Evolutionary conservation across 2,888 invertebrate species (phyloP), one percentile per base, ranked within the genome.

Genomic region (Pteria penguin): DNA sequence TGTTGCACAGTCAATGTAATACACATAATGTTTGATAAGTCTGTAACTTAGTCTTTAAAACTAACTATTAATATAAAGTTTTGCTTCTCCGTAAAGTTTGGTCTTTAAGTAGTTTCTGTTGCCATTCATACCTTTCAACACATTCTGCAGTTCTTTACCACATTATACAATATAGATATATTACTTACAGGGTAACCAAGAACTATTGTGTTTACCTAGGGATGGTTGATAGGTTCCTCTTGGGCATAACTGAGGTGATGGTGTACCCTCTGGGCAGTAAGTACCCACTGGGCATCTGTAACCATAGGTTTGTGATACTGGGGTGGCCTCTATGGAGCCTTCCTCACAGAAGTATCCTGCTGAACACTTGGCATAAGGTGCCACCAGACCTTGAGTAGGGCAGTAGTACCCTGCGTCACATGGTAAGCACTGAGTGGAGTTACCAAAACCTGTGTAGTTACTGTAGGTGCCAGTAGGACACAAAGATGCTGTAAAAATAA

Each of bases 401-500:
- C 91, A 91, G 81, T 89, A 89, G 31, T 78, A 83, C 2, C 91
- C 90, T 4, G 90, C 83, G 45, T 86, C 87, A 83, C 91, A 91
- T 2, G 85, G 84, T 2, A 87, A 85, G 72, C 90, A 91, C 26
- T 88, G 86, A 58, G 83, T 84, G 31, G 76, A 80, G n/a, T 80
- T 75, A 14, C 79, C 61, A 61, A 88, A 80, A 11, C 90, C 90
- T 2, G 89, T 90, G n/a, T 76, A 55, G 81, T 90, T 90, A 78
- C 85, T 89, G 81, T 87, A 91, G 24, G 87, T 87, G 4, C 90
- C 90, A 5, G 60, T 72, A 14, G 90, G 90, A 72, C 91, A 91
- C 2, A 77, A 67, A 2, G 71, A 71, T 54, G 85, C 89, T 89
- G 76, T 5, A 80, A 75, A 66, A 22, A 27, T 24, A 73, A 52